These are phyloP conservation scores for Silurus meridionalis DNA, from an alignment of 2,113 vertebrate genomes.

Conservation along the genomic window DNA sequence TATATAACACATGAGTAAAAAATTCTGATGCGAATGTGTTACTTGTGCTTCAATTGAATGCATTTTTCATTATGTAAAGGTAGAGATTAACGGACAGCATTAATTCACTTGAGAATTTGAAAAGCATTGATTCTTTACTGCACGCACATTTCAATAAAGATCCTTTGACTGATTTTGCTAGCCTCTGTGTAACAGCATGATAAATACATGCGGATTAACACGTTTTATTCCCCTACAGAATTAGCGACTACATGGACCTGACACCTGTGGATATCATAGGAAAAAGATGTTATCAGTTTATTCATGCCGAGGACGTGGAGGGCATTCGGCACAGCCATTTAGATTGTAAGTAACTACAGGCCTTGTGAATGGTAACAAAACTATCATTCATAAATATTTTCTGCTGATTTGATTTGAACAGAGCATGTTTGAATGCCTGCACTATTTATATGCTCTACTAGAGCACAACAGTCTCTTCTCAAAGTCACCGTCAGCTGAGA, in stretches of 20 bases:
- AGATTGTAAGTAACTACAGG: slow-evolving; percentile 85
- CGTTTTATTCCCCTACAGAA: slow-evolving; percentile 70
- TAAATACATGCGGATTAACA: neutral
- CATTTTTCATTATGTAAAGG: neutral
- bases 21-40: too few relatives aligned
- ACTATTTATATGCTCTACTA: slow-evolving; percentile 40
- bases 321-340: slow-evolving; percentile 94
- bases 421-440: slow-evolving; percentile 28
- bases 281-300: slow-evolving; percentile 97
- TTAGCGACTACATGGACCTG: slow-evolving; percentile 99
- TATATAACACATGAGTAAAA: neutral
- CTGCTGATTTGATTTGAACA: slow-evolving; percentile 6
- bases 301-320: slow-evolving; percentile 97
- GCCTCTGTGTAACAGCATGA: neutral
- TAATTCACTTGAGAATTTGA: neutral
- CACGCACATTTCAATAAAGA: neutral
- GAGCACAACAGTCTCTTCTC: slow-evolving; percentile 34
- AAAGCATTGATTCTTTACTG: neutral
- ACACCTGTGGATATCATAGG: slow-evolving; percentile 94
- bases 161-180: neutral
- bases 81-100: neutral
- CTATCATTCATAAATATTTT: slow-evolving; percentile 3
- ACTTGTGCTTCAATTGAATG: neutral
- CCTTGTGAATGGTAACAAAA: neutral
- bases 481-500: slow-evolving; percentile 31